These are phyloP conservation scores for Arvicanthis niloticus DNA, from an alignment of 2,113 vertebrate genomes.

Conservation along the genomic window DNA sequence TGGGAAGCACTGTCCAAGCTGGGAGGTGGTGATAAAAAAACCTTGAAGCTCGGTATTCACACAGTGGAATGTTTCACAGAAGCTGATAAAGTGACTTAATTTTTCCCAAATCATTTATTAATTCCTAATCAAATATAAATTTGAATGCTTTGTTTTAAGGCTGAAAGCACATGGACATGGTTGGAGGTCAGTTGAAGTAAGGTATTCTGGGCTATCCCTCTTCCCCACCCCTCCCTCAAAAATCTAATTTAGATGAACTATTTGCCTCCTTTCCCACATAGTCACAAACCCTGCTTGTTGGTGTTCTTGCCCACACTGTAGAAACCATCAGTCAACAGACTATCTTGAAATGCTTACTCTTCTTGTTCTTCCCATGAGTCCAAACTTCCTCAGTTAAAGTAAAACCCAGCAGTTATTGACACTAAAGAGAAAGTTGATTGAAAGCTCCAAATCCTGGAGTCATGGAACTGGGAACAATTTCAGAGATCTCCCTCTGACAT, in stretches of 20 bases:
- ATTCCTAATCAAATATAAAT: conserved; percentile 66
- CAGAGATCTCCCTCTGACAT: not conserved
- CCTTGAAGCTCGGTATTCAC: not conserved
- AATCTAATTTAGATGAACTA: not conserved
- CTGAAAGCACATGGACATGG: conserved; percentile 47
- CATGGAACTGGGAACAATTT: not conserved
- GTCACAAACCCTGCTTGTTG: not conserved
- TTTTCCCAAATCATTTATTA: conserved; percentile 54
- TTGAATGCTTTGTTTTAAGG: conserved; percentile 1
- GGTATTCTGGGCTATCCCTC: too few species aligned
- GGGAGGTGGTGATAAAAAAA: not conserved
- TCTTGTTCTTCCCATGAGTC: not conserved
- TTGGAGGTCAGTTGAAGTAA: conserved; percentile 56
- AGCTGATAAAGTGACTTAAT: conserved; percentile 68
- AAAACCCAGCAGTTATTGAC: not conserved
- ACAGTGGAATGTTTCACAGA: not conserved
- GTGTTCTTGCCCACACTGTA: not conserved
- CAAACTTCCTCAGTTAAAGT: conserved; percentile 2
- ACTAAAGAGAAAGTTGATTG: not conserved
- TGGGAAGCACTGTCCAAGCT: not conserved
- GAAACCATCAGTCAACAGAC: not conserved
- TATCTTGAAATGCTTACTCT: not conserved
- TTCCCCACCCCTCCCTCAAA: not conserved
- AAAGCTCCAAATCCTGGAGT: not conserved
- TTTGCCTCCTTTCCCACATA: not conserved